Base-by-base conservation (phyloP, 2,797 vertebrate genomes). In the Sebastolobus altivelis region DNA sequence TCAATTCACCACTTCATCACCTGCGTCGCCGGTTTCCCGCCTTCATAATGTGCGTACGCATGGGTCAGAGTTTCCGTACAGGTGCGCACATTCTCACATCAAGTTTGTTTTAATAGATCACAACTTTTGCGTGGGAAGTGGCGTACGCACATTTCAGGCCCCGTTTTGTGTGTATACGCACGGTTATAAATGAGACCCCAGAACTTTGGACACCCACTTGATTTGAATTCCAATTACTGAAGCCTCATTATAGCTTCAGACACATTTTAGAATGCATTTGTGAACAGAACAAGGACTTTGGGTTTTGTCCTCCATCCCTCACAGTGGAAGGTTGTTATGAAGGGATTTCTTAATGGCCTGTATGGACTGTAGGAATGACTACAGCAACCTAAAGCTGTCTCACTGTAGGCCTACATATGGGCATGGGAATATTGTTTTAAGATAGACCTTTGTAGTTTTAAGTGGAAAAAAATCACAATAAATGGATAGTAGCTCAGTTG, bases 1-100 rank as follows among this genome's bases (percentile, higher is more conserved):
- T 31, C 29, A 31, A 31, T 3, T 31, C 29, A 31, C 5, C 29
- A 31, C 29, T 5, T 31, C 29, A 31, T 5, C 29, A 31, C 5
- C 29, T 31, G 16, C 16, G 43, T 46, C 16, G 16, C 0, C 6
- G 3, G 43, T 46, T 46, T 46, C 43, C 16, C 43, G 16, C 43
- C 43, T 18, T 14, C 43, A 46, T 46, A 46, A 0, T 46, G 0
- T 46, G 43, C 0, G 43, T 46, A 46, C 43, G 0, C 43, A 16
- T 46, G 6, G 43, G 43, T 18, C 16, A 46, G 43, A 18, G 43
- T 46, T 46, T 46, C 16, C 43, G 43, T 46, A 18, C 16, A 8
- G 16, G 0, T 46, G 43, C 0, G 43, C 43, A 46, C 16, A 46
- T 46, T 46, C 43, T 46, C 43, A 6, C 16, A 14, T 46, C 14